A percentile compares a stretch with the other conserved stretches of the same genome.
phyloP scores from a whole-genome alignment of 2,797 vertebrate genomes.

The Argentina silus region DNA sequence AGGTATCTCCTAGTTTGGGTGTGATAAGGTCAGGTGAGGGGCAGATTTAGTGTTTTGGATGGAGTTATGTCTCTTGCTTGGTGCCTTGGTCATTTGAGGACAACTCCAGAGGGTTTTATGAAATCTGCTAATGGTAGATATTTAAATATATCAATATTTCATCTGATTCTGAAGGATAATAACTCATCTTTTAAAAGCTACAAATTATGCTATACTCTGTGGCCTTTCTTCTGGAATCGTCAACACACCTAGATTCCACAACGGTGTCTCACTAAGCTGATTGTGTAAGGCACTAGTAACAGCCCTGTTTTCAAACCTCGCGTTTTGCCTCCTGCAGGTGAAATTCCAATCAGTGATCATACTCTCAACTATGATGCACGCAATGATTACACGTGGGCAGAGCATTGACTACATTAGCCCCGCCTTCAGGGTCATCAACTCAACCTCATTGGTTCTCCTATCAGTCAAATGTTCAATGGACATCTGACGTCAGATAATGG shows the following conservation, averaged over 20 bases:
- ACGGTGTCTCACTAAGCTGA: background rate
- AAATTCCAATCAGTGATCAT: background rate
- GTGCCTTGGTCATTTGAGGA: no score
- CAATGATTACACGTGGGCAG: background rate
- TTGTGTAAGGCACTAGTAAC: background rate
- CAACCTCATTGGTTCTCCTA: background rate
- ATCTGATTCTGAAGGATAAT: background rate
- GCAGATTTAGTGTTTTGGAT: no score
- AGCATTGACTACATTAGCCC: background rate
- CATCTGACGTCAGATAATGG: background rate
- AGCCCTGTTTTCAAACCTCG: background rate
- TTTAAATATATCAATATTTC: no score
- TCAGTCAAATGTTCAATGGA: background rate
- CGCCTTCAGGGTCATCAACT: background rate
- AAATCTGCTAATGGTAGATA: no score
- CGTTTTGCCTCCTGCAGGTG: background rate
- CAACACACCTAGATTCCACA: background rate
- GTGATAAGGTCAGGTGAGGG: background rate
- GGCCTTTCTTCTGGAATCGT: no score
- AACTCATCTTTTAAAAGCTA: no score
- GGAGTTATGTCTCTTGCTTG: no score
- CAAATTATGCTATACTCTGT: no score
- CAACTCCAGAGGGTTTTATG: no score
- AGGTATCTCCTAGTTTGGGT: slow-evolving; percentile 5
- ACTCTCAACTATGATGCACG: background rate